A percentile compares a stretch with the other conserved stretches of the same genome.
phyloP scores from a whole-genome alignment of 30 jellyfish, hydroid and myxozoan species.

The Sanderia malayensis region DNA sequence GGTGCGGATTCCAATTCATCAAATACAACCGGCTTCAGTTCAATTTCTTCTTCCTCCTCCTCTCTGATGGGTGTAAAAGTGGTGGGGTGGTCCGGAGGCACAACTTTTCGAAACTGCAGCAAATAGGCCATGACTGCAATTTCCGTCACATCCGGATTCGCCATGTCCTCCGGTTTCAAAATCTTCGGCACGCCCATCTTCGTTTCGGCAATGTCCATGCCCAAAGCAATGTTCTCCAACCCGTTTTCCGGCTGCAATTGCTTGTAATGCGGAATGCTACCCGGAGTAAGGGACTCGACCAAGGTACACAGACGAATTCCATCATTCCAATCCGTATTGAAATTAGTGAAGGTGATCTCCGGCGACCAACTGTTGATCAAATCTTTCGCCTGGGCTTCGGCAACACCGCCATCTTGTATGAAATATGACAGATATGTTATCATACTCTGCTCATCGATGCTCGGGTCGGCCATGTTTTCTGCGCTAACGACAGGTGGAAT shows the following conservation, averaged over 20 bases:
- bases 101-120: conserved; percentile 69
- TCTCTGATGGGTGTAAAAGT: conserved; percentile 5
- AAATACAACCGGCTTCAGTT: not conserved
- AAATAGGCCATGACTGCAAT: conserved; percentile 91
- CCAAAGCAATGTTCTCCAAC: conserved; percentile 64
- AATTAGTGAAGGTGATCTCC: conserved; percentile 59
- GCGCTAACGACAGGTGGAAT: conserved; percentile 84
- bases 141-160: conserved; percentile 92
- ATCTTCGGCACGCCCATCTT: conserved; percentile 71
- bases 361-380: conserved; percentile 64
- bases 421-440: conserved; percentile 92
- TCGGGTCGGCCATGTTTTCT: conserved; percentile 83
- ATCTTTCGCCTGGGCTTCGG: conserved; percentile 69
- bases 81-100: not conserved
- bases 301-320: conserved; percentile 92
- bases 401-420: conserved; percentile 92
- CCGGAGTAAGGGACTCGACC: conserved; percentile 79
- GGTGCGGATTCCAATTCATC: not conserved
- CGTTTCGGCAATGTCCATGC: conserved; percentile 82
- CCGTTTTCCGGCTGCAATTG: conserved; percentile 45
- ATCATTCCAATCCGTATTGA: conserved; percentile 97
- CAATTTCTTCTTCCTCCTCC: conserved; percentile 18
- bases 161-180: conserved; percentile 81
- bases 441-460: conserved; percentile 95
- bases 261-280: conserved; percentile 33